Base-by-base conservation (phyloP, 2,113 vertebrate genomes). In the Dermatemys mawii region DNA sequence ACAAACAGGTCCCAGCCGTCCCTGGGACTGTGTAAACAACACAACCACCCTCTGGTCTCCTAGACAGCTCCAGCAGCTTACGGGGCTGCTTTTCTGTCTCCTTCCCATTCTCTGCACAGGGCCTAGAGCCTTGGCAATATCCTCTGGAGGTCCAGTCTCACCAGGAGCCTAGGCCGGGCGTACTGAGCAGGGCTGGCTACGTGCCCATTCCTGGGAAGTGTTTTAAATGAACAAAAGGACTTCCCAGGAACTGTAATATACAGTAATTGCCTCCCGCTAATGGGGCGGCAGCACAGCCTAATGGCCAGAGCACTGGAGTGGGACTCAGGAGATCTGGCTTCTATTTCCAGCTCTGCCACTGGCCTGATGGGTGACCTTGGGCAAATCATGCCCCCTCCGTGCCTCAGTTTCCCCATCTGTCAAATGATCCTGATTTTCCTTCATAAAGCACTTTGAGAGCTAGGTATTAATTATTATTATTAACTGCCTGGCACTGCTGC, bases 1-100 rank as follows among this genome's bases (percentile, higher is more conserved):
- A 84, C 86, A 80, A 2, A 0, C 2, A 4, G 35, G 9, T 24
- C 12, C 32, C 76, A 38, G 86, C 78, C 8, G 0, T 0, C 3
- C 13, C 32, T 13, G 83, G 54, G 35, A 4, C 49, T 1, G 1
- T 55, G 22, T 27, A 35, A 63, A 35, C 57, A 35, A 63, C 14
- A 6, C 6, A 63, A 32, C 32, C 32, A 35, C 32, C 32, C 60
- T 63, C 60, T 35, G 32, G 35, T 29, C 38, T 46, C 76, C 35
- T 54, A 51, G 24, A 38, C 35, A 9, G 38, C 17, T 24, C 19
- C 67, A 24, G 67, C 2, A 8, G 35, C 21, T 41, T 67, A 19
- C 17, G n/a, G 67, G 21, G 38, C 21, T 24, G 38, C 38, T 41
- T 38, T 41, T 41, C 21, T 24, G 16, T 3, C 78, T 5, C 38